A percentile compares a stretch with the other conserved stretches of the same genome.
Conservation (phyloP, 1,140 invertebrate genomes). For the Magallana gigas region DNA sequence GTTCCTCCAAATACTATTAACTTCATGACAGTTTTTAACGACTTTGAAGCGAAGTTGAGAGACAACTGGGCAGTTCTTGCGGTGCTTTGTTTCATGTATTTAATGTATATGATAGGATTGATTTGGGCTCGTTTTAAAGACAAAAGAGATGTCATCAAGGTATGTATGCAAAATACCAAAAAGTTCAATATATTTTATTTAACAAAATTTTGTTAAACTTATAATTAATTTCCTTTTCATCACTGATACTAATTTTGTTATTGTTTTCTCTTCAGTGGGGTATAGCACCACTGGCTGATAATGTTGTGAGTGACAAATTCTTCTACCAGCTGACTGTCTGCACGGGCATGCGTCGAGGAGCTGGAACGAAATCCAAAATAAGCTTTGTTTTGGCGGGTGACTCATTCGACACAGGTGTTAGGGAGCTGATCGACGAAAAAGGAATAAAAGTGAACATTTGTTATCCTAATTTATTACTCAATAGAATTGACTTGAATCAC, state of each 20-base stretch:
- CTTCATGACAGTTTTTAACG: slow-evolving; percentile 69
- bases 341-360: slow-evolving; percentile 68
- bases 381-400: slow-evolving; percentile 71
- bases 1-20: slow-evolving; percentile 70
- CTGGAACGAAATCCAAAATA: slow-evolving; percentile 70
- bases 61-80: slow-evolving; percentile 72
- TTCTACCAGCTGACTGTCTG: slow-evolving; percentile 72
- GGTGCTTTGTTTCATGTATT: slow-evolving; percentile 62
- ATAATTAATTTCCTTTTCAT: not conserved
- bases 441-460: not conserved
- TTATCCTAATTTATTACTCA: no score
- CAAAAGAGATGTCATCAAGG: slow-evolving; percentile 70
- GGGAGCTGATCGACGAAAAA: slow-evolving; percentile 67
- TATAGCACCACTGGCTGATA: slow-evolving; percentile 70
- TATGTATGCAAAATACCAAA: slow-evolving; percentile 18
- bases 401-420: slow-evolving; percentile 63
- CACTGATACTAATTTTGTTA: not conserved
- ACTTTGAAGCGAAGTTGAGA: slow-evolving; percentile 64
- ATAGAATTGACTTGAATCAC: no score
- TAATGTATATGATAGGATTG: slow-evolving; percentile 64
- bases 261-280: slow-evolving; percentile 64
- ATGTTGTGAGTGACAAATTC: slow-evolving; percentile 65
- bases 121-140: slow-evolving; percentile 70
- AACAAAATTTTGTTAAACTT: not conserved
- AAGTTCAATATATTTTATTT: no score